Base-by-base conservation (phyloP, 2,888 invertebrate species). In the Neelides folsomi region DNA sequence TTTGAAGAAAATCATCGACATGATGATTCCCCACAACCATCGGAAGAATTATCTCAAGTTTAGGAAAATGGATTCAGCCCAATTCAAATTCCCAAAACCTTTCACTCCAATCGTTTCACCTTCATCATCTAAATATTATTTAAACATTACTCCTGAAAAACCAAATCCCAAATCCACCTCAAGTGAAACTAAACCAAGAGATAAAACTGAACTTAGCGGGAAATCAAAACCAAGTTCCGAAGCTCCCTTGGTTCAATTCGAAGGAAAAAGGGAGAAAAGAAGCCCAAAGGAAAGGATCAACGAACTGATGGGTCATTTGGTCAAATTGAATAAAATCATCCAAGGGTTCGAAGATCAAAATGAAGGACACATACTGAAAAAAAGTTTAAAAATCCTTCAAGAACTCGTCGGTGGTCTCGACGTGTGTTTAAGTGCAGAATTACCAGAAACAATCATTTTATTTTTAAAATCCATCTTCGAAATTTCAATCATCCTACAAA, bases 211-310 rank as follows among this genome's bases (percentile, higher is more conserved):
- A n/a, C n/a, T n/a, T n/a, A n/a, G 27, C 27, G 27, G 27, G 27
- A 27, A 27, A 27, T 27, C 27, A 27, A 27, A 27, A 27, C 27
- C 3, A 27, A 3, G 27, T 27, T 27, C 27, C n/a, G n/a, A 43
- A 13, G n/a, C 38, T 5, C 15, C 38, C 4, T 9, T 13, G 15
- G 15, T 35, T 27, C 9, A 38, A 12, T 39, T 34, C 15, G 42
- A 16, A 37, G 39, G 4, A 18, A 18, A 46, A n/a, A 8, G 12
- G 19, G 19, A 46, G 12, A 34, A 36, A 27, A n/a, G 43, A 41
- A 19, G 9, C 10, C 19, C 35, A 41, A 12, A 52, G 18, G 12
- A 39, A 38, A 45, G 48, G 41, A 47, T 27, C 27, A 37, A n/a
- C n/a, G 7, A 47, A 12, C n/a, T 16, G 18, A 43, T 52, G 19